phyloP scores from a whole-genome alignment of 2,113 vertebrate genomes.

The Equus quagga region DNA sequence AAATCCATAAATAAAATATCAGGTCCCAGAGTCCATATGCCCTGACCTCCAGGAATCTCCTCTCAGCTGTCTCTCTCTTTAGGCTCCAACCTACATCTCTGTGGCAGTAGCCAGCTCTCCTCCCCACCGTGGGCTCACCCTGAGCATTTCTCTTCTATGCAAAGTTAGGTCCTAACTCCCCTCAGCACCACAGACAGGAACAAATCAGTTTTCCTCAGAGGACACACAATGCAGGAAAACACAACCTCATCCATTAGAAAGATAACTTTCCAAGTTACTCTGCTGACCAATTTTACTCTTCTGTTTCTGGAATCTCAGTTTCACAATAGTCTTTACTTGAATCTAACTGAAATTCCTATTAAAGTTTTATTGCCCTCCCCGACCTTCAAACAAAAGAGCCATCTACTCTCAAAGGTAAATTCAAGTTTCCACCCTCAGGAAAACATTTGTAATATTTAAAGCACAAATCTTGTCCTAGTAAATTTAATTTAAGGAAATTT shows the following conservation, averaged over 20 bases:
- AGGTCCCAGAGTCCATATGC: not conserved
- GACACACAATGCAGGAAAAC: not conserved
- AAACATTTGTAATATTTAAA: slow-evolving; percentile 41
- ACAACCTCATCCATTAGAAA: not conserved
- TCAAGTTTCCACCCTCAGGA: not conserved
- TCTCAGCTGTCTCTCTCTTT: not conserved
- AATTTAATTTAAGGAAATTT: not conserved
- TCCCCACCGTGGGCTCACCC: not conserved
- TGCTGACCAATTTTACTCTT: not conserved
- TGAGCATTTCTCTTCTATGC: not conserved
- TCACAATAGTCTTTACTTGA: not conserved
- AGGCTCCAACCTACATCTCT: not conserved
- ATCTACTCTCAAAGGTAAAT: not conserved
- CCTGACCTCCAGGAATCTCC: too few relatives aligned
- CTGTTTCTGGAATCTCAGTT: not conserved
- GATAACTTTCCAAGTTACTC: not conserved
- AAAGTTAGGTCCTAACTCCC: not conserved
- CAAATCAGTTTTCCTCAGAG: not conserved
- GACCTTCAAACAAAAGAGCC: not conserved
- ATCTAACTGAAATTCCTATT: not conserved
- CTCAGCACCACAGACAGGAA: not conserved
- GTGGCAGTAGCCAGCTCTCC: rapidly evolving
- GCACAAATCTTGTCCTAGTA: not conserved
- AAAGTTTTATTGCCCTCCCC: not conserved
- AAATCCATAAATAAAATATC: not conserved